These are phyloP conservation scores for Bufo gargarizans DNA, from an alignment of 2,113 vertebrate species.

Conservation along the genomic window DNA sequence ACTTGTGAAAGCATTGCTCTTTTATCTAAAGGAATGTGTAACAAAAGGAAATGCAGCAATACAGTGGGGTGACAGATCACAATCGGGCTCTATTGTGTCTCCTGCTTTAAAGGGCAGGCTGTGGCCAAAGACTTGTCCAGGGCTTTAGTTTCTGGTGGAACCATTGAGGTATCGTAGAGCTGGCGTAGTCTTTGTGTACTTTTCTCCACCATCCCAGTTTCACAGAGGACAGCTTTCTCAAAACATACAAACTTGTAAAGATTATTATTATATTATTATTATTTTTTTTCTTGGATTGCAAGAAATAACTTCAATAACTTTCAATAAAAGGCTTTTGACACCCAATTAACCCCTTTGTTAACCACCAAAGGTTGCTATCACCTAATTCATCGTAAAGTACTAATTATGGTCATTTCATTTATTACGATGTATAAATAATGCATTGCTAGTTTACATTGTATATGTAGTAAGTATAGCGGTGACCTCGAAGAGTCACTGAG, in stretches of 20 bases:
- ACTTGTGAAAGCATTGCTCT: conserved; percentile 22
- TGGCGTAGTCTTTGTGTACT: background rate
- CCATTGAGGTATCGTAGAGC: background rate
- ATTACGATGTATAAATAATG: too few species aligned
- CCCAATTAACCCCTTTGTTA: too few species aligned
- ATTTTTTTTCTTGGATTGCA: too few species aligned
- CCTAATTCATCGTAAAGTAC: too few species aligned
- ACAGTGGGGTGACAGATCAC: conserved; percentile 23
- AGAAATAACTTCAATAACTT: too few species aligned
- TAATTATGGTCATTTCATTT: too few species aligned
- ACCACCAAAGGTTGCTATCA: too few species aligned
- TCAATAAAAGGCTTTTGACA: too few species aligned
- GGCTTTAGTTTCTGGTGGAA: background rate
- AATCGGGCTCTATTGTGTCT: conserved; percentile 62
- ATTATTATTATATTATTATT: too few species aligned
- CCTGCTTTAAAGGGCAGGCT: background rate
- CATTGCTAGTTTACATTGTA: too few species aligned
- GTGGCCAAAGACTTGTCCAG: background rate
- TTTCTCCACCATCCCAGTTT: background rate
- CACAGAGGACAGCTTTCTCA: background rate
- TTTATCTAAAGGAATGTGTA: conserved; percentile 35
- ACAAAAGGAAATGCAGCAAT: conserved; percentile 5
- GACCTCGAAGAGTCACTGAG: too few species aligned
- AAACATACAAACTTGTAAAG: background rate
- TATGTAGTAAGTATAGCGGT: too few species aligned